These are phyloP conservation scores for Fopius arisanus DNA, from an alignment of 1,140 invertebrate genomes.

Conservation along the genomic window DNA sequence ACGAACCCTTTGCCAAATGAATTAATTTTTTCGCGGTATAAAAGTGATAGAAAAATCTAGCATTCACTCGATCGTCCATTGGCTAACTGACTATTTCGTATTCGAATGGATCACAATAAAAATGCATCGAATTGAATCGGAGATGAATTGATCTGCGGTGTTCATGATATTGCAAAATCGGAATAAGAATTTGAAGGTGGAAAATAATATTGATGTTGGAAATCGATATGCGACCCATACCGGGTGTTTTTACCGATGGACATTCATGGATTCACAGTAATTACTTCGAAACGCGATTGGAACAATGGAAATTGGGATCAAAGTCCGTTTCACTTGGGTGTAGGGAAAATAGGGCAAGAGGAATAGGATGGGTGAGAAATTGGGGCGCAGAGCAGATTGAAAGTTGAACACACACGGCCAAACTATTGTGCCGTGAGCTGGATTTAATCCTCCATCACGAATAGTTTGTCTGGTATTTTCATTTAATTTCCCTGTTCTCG, in stretches of 20 bases:
- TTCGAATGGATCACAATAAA: background rate
- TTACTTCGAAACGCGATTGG: conserved; percentile 9
- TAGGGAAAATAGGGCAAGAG: conserved; percentile 6
- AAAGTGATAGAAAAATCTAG: background rate
- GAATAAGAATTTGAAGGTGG: background rate
- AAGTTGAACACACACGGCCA: background rate
- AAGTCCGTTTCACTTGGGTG: conserved; percentile 10
- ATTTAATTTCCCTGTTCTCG: background rate
- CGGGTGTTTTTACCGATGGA: background rate
- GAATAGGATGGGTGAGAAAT: background rate
- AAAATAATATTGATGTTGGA: background rate
- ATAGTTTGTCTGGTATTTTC: background rate
- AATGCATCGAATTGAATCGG: background rate
- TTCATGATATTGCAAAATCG: background rate
- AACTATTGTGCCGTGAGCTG: background rate
- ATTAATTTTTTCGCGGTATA: background rate
- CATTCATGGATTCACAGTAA: conserved; percentile 16
- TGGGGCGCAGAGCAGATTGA: background rate
- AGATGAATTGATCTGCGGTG: background rate
- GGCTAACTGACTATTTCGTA: background rate
- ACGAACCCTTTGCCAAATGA: background rate
- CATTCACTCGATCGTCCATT: background rate
- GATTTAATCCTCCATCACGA: background rate
- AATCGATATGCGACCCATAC: background rate
- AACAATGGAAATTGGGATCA: conserved; percentile 28